These are phyloP conservation scores for Xyrichtys novacula DNA, from an alignment of 2,797 vertebrate genomes.

Conservation along the genomic window DNA sequence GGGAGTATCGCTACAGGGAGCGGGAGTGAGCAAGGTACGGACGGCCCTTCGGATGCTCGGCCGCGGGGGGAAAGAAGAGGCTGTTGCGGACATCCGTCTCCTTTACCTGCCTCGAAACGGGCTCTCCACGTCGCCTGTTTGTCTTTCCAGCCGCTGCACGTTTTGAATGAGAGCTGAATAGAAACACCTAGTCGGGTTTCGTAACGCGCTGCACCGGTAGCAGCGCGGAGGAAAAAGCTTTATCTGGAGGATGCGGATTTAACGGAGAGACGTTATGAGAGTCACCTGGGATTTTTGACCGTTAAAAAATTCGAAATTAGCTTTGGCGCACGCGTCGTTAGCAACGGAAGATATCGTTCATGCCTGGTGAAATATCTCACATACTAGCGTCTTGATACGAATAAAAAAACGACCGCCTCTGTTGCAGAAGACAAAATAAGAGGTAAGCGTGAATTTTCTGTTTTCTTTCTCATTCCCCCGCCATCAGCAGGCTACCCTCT, in stretches of 20 bases:
- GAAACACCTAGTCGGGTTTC: slow-evolving; percentile 58
- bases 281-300: slow-evolving; percentile 76
- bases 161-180: slow-evolving; percentile 35
- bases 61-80: slow-evolving; percentile 49
- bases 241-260: slow-evolving; percentile 80
- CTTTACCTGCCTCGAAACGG: slow-evolving; percentile 62
- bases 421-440: slow-evolving; percentile 58
- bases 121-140: slow-evolving; percentile 27
- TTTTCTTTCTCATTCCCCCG: background rate
- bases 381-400: slow-evolving; percentile 27
- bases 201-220: slow-evolving; percentile 72
- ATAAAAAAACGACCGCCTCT: slow-evolving; percentile 31
- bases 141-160: slow-evolving; percentile 25
- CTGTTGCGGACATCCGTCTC: slow-evolving; percentile 76
- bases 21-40: slow-evolving; percentile 55
- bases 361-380: slow-evolving; percentile 51
- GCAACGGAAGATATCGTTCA: slow-evolving; percentile 51
- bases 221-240: slow-evolving; percentile 59
- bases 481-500: slow-evolving; percentile 30
- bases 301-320: slow-evolving; percentile 59
- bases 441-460: slow-evolving; percentile 64
- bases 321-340: slow-evolving; percentile 52
- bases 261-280: slow-evolving; percentile 58
- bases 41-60: slow-evolving; percentile 71
- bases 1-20: slow-evolving; percentile 36